Conservation (phyloP, 1,140 invertebrate genomes). For the Rhopalosiphum maidis region DNA sequence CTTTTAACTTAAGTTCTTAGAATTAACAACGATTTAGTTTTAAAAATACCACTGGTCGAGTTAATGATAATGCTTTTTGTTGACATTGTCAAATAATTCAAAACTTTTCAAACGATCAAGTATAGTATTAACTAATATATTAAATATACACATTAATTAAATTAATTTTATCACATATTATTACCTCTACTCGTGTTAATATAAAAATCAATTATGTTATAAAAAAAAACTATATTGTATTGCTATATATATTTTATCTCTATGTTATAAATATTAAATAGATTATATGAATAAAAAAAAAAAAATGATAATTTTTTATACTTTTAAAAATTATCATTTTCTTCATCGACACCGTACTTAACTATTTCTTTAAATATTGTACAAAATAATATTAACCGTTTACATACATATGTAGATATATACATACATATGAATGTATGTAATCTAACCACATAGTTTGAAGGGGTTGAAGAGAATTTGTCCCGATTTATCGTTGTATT, state of each 20-base stretch:
- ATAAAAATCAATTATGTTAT: too few relatives aligned
- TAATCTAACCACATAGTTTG: not conserved
- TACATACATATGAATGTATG: not conserved
- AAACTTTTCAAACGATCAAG: not conserved
- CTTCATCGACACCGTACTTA: not conserved
- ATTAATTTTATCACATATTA: too few relatives aligned
- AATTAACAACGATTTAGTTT: not conserved
- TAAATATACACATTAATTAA: too few relatives aligned
- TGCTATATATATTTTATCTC: too few relatives aligned
- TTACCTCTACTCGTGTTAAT: too few relatives aligned
- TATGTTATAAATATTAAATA: too few relatives aligned
- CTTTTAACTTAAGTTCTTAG: not conserved
- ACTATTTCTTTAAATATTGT: not conserved
- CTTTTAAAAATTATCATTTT: not conserved
- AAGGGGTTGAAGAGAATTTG: not conserved
- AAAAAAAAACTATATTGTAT: too few relatives aligned
- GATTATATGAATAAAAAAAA: too few relatives aligned
- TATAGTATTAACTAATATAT: too few relatives aligned
- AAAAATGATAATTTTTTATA: not conserved
- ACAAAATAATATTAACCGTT: not conserved
- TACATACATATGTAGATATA: not conserved
- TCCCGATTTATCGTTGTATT: not conserved
- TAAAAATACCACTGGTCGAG: not conserved
- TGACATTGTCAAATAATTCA: not conserved
- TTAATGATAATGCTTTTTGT: not conserved